Evolutionary conservation across 2,888 invertebrate genomes (phyloP).

Genomic region (Sipha maydis): DNA sequence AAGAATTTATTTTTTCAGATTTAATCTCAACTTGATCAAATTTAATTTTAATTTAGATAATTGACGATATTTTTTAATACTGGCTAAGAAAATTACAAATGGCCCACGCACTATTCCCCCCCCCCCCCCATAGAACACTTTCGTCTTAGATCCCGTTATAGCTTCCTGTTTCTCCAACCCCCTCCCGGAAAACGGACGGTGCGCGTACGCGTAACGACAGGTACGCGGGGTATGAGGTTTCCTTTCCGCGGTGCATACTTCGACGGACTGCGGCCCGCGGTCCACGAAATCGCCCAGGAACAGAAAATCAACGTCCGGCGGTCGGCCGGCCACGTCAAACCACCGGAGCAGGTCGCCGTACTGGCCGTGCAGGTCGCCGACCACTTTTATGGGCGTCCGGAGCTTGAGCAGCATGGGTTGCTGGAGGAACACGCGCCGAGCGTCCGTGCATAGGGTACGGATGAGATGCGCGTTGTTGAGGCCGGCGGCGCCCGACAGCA

Average conservation of each 20-base stretch:
- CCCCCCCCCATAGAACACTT: no score
- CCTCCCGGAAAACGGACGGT: no score
- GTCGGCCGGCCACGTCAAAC: constrained; percentile 70
- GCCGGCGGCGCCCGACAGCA: not conserved
- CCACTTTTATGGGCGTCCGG: constrained; percentile 70
- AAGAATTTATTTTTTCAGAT: no score
- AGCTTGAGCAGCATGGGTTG: constrained; percentile 70
- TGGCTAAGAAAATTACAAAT: no score
- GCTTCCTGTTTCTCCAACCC: no score
- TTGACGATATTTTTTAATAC: no score
- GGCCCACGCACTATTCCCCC: no score
- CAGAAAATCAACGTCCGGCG: constrained; percentile 70
- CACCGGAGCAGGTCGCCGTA: constrained; percentile 70
- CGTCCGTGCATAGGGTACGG: constrained; percentile 68
- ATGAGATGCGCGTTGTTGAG: constrained; percentile 66
- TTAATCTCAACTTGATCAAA: no score
- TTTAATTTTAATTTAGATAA: no score
- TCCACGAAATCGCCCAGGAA: constrained; percentile 72
- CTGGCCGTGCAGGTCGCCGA: constrained; percentile 71
- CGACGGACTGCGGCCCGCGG: constrained; percentile 66
- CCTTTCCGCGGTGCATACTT: constrained; percentile 29
- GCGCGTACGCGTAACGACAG: no score
- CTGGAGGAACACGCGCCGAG: constrained; percentile 66
- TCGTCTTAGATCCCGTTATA: no score
- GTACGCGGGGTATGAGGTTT: no score